Percentiles rank a stretch among this genome's conserved stretches.
These are phyloP conservation scores for Eumacrocentrus americanus DNA, from an alignment of 2,888 invertebrate genomes.

Conservation along the genomic window DNA sequence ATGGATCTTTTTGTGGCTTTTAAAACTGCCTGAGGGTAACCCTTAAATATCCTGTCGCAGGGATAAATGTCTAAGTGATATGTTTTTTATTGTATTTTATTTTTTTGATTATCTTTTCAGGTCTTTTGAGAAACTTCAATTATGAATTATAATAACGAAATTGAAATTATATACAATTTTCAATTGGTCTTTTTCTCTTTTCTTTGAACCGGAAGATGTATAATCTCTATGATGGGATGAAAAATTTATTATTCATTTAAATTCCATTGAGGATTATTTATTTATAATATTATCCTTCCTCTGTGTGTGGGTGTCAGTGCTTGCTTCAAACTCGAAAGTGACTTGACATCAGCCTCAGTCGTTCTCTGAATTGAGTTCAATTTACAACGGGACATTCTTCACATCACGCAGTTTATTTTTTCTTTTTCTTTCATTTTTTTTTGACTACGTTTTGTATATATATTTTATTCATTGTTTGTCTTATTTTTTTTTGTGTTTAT, in stretches of 20 bases:
- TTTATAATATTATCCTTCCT: conserved; percentile 10
- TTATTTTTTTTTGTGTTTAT: conserved; percentile 27
- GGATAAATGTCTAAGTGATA: too few relatives aligned
- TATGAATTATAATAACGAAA: too few relatives aligned
- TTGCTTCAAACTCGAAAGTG: conserved; percentile 27
- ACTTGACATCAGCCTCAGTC: conserved; percentile 35
- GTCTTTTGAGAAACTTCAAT: too few relatives aligned
- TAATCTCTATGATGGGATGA: too few relatives aligned
- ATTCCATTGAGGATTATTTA: conserved; percentile 4
- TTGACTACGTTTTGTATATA: background rate
- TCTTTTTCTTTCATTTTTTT: background rate
- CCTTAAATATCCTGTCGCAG: too few relatives aligned
- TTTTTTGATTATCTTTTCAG: too few relatives aligned
- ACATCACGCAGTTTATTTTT: conserved; percentile 37
- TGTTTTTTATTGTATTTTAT: too few relatives aligned
- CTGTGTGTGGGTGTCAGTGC: background rate
- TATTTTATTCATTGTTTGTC: conserved; percentile 13
- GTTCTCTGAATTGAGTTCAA: conserved; percentile 40
- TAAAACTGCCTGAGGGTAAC: too few relatives aligned
- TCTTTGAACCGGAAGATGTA: too few relatives aligned
- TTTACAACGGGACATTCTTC: conserved; percentile 53
- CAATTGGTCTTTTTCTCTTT: background rate
- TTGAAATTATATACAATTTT: background rate
- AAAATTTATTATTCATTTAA: conserved; percentile 4
- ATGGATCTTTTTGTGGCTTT: too few relatives aligned